Evolutionary conservation across 2,888 invertebrate genomes (phyloP).

Genomic region (Drosophila villosipedis): DNA sequence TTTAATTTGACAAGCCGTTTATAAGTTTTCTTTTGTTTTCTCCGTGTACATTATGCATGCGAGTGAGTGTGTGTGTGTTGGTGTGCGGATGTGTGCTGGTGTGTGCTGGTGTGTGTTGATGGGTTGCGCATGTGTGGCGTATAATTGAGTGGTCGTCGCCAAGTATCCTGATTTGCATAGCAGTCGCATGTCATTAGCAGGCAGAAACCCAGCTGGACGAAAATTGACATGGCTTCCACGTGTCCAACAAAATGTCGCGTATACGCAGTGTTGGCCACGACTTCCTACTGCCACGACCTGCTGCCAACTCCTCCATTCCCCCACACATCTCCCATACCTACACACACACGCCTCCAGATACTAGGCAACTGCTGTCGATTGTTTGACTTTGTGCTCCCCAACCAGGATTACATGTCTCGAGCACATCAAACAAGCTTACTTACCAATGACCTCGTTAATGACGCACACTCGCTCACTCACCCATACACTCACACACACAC

Average conservation of each 20-base stretch:
- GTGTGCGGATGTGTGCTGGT: neutral
- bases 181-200: constrained; percentile 78
- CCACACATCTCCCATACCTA: neutral
- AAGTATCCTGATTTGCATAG: constrained; percentile 76
- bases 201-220: constrained; percentile 39
- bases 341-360: constrained; percentile 10
- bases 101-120: neutral
- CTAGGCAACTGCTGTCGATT: constrained; percentile 52
- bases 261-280: constrained; percentile 56
- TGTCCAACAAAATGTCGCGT: constrained; percentile 61
- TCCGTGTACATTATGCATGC: constrained; percentile 9
- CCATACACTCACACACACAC: constrained; percentile 9
- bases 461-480: constrained; percentile 48
- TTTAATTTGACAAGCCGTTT: neutral
- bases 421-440: constrained; percentile 81
- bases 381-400: constrained; percentile 56
- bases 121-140: constrained; percentile 57
- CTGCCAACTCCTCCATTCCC: neutral
- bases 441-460: constrained; percentile 82
- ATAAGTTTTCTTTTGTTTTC: neutral
- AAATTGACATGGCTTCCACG: constrained; percentile 65
- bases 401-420: constrained; percentile 76
- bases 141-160: constrained; percentile 77
- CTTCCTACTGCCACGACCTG: neutral
- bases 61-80: neutral